Conservation (phyloP, 2,888 invertebrate genomes). For the Ophion ellenae region DNA sequence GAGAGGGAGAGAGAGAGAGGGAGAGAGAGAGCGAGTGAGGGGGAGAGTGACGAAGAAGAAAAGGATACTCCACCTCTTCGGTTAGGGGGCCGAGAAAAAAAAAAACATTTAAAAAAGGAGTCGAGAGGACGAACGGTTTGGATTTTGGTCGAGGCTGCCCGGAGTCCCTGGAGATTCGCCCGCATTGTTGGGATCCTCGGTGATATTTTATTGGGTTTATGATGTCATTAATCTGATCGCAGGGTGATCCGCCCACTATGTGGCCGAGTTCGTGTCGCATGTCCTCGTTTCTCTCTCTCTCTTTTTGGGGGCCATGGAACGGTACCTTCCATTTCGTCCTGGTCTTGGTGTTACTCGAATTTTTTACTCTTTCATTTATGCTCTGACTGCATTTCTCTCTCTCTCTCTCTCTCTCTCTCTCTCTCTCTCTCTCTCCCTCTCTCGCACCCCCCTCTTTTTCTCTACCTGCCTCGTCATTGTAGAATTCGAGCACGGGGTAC, state of each 20-base stretch:
- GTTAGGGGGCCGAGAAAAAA: not conserved
- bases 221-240: slow-evolving; percentile 83
- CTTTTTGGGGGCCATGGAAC: slow-evolving; percentile 4
- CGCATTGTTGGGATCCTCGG: slow-evolving; percentile 80
- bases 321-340: slow-evolving; percentile 18
- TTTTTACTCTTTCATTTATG: slow-evolving; percentile 38
- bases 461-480: slow-evolving; percentile 71
- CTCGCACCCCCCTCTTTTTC: not conserved
- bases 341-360: slow-evolving; percentile 15
- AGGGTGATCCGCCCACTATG: slow-evolving; percentile 76
- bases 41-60: slow-evolving; percentile 53
- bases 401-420: not conserved
- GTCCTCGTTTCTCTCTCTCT: slow-evolving; percentile 45
- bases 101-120: slow-evolving; percentile 32
- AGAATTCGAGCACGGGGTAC: slow-evolving; percentile 73
- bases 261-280: slow-evolving; percentile 76
- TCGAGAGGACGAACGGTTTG: slow-evolving; percentile 54
- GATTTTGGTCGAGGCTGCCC: slow-evolving; percentile 47
- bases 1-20: slow-evolving; percentile 44
- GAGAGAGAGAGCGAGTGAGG: slow-evolving; percentile 57
- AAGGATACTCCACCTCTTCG: slow-evolving; percentile 23
- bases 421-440: not conserved
- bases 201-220: slow-evolving; percentile 84
- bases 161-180: slow-evolving; percentile 78
- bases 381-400: slow-evolving; percentile 10